These are phyloP conservation scores for Melieria crassipennis DNA, from an alignment of 2,888 invertebrate genomes.

Conservation along the genomic window DNA sequence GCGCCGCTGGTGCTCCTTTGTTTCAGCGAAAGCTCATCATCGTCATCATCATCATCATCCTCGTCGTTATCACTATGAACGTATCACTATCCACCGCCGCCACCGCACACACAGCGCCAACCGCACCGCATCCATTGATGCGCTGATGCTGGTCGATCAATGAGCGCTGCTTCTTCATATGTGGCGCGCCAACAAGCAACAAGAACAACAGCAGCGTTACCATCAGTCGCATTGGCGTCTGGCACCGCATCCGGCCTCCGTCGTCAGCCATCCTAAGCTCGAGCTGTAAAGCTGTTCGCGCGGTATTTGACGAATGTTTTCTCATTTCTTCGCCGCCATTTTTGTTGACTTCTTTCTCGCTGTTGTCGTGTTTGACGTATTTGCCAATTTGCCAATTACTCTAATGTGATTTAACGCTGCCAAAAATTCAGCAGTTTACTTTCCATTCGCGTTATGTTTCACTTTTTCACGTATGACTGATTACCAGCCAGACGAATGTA, in stretches of 20 bases:
- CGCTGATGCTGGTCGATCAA: background rate
- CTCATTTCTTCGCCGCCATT: background rate
- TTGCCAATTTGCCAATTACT: constrained; percentile 31
- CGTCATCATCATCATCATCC: background rate
- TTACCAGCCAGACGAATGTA: too few species aligned
- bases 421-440: background rate
- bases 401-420: constrained; percentile 28
- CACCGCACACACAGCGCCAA: too few species aligned
- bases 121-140: background rate
- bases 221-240: too few species aligned
- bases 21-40: constrained; percentile 15
- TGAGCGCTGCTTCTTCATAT: background rate
- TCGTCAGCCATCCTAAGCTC: too few species aligned
- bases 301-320: constrained; percentile 13
- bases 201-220: too few species aligned
- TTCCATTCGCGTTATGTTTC: background rate
- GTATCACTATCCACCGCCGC: too few species aligned
- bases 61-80: background rate
- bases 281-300: background rate
- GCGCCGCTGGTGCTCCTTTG: constrained; percentile 20
- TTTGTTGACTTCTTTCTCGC: background rate
- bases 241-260: too few species aligned
- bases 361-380: background rate
- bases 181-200: background rate
- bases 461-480: too few species aligned